Base-by-base conservation (phyloP, 35 echinoderm and acorn worm genomes). In the Diadema setosum region DNA sequence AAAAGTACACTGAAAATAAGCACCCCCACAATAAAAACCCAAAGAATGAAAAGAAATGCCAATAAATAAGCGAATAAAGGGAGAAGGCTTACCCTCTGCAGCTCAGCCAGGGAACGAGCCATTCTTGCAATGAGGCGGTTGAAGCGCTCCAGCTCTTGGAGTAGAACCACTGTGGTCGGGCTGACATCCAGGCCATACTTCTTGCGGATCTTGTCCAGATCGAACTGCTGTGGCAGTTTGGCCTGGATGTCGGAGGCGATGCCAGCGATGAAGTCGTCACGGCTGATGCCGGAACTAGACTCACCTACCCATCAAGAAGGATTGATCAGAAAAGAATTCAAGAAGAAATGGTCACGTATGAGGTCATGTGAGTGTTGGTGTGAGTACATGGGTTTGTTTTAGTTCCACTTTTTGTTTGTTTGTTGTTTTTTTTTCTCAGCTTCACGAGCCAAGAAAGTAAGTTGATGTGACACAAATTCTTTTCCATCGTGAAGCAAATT, bases 211-310 rank as follows among this genome's bases (percentile, higher is more conserved):
- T 98, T 99, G 40, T 99, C 96, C 86, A 99, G 82, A 23, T 99
- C 96, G 92, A 99, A 99, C 84, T 94, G 96, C 69, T 94, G 78
- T 6, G 96, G 96, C 2, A 99, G 90, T 63, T 99, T 99, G 26
- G 33, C 86, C 64, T 99, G 92, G 61, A 99, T 99, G 83, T 99
- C 96, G 5, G 96, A 94, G 20, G 92, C 96, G 69, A 98, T 95
- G 90, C 91, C 91, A 6, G 96, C 96, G 42, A 99, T 99, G 86
- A 99, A 98, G 70, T 99, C 96, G 25, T 99, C 96, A 46, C 96
- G 89, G 49, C 96, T 99, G 42, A 99, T 99, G 12, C 96, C 96
- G n/a, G 84, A 49, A 1, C 96, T 89, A 64, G 96, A 90, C 39
- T 99, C 96, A 18, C 96, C 96, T 98, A n/a, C 5, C 30, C 67